Conservation (phyloP, 1,140 invertebrate genomes). For the Thaumatotibia leucotreta region DNA sequence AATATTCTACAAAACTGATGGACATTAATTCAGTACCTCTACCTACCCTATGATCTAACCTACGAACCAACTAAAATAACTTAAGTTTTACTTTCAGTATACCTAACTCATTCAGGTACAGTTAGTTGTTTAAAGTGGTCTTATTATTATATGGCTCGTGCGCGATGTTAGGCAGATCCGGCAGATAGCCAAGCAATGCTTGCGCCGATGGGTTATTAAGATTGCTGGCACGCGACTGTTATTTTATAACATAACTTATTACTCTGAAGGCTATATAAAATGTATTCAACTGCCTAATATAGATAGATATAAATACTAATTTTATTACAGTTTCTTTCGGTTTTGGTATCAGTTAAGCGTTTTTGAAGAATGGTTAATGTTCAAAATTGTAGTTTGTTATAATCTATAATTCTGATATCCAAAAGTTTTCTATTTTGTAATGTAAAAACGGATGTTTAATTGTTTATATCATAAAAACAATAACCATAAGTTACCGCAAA, state of each 20-base stretch:
- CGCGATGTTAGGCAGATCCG: not conserved
- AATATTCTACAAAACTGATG: no score
- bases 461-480: not conserved
- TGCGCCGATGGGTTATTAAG: not conserved
- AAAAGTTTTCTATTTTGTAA: not conserved
- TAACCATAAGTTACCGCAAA: not conserved
- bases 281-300: not conserved
- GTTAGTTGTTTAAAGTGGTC: no score
- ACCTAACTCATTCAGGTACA: no score
- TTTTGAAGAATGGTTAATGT: no score
- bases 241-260: not conserved
- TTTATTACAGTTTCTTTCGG: no score
- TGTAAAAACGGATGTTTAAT: not conserved
- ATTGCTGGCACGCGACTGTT: slow-evolving; percentile 1
- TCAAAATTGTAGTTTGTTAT: no score
- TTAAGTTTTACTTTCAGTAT: no score
- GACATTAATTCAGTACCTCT: no score
- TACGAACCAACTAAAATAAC: no score
- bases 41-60: no score
- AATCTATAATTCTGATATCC: not conserved
- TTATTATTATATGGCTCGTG: not conserved
- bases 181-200: not conserved
- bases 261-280: not conserved
- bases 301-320: no score
- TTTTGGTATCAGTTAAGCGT: no score